Base-by-base conservation (phyloP, 2,113 vertebrate genomes). In the Esox niger region DNA sequence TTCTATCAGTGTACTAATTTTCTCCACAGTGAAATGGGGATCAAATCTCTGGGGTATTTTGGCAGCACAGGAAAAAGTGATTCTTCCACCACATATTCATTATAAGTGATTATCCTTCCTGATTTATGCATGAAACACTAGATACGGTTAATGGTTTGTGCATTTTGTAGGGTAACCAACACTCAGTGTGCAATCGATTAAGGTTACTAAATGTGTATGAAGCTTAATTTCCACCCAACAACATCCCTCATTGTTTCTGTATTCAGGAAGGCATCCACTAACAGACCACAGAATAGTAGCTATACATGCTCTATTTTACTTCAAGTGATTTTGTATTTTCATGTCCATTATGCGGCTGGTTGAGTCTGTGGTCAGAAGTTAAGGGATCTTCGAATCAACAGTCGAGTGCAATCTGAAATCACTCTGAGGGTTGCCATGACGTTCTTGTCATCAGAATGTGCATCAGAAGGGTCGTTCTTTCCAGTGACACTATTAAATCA, bases 51-150 rank as follows among this genome's bases (percentile, higher is more conserved):
- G 13, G 35, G 35, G 13, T 43, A 43, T 43, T 43, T 43, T 43
- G 38, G 13, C 38, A 43, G 38, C 38, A 1, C 13, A 17, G 38
- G 38, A 43, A 43, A 15, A 43, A 43, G 13, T 4, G 38, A 43
- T 61, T 82, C 73, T 70, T 79, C 70, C 75, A 72, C 69, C 68
- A 65, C 61, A 79, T 87, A 83, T 84, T 84, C 74, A 78, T 78
- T 80, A 85, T 82, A n/a, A n/a, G 76, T 68, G 75, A 88, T 89
- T 82, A 79, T 83, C 38, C 62, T 64, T 79, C 74, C 78, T 88
- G 84, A 83, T 87, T 82, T 81, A 89, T 82, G 78, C 79, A 27
- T 66, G 71, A 80, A 66, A 82, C 67, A 60, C 64, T 43, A 68
- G 70, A 79, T 72, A 66, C 54, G 68, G 79, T 79, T 65, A 62